Evolutionary conservation across 2,113 vertebrate species (phyloP).

Genomic region (Colius striatus): DNA sequence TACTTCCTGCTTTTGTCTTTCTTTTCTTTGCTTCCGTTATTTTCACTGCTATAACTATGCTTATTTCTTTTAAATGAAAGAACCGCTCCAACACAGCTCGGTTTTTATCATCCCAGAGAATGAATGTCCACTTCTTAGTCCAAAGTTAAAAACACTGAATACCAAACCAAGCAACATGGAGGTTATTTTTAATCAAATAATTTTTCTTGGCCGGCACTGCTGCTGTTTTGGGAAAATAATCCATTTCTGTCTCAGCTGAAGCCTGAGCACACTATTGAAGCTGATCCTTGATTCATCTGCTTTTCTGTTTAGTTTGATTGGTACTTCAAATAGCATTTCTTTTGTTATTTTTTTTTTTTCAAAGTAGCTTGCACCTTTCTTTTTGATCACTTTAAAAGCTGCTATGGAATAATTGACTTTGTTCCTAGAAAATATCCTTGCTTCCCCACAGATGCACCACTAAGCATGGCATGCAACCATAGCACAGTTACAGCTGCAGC

Average conservation of each 20-base stretch:
- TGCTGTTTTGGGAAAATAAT: not conserved
- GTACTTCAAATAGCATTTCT: not conserved
- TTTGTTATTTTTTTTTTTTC: not conserved
- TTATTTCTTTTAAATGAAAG: not conserved
- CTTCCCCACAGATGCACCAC: not conserved
- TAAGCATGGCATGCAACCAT: not conserved
- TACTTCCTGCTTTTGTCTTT: constrained; percentile 20
- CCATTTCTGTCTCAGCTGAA: not conserved
- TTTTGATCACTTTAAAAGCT: constrained; percentile 19
- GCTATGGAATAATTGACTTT: constrained; percentile 22
- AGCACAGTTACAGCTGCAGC: not conserved
- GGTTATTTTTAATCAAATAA: not conserved
- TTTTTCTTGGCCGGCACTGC: not conserved
- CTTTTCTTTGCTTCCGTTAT: not conserved
- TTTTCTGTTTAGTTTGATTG: constrained; percentile 25
- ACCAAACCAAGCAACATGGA: not conserved
- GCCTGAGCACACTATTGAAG: not conserved
- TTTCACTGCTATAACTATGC: not conserved
- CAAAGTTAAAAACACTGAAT: not conserved
- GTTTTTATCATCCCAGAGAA: constrained; percentile 1
- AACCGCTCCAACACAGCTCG: not conserved
- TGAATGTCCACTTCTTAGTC: not conserved
- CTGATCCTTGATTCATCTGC: not conserved
- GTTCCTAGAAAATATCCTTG: not conserved
- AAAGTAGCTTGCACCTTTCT: not conserved